Conservation (phyloP, 2,888 invertebrate genomes). For the Cryptocephalus primarius region DNA sequence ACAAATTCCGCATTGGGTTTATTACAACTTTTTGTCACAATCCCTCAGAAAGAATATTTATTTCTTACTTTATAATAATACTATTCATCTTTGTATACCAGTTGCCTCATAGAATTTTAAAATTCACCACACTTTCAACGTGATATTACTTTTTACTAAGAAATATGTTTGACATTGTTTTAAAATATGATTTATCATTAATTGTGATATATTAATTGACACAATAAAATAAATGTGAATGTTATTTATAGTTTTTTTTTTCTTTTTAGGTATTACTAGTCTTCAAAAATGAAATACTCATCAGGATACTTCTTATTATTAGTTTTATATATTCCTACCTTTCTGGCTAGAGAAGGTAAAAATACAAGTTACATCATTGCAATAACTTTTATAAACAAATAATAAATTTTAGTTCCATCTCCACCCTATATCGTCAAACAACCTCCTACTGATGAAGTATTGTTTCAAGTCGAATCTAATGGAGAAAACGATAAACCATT, state of each 20-base stretch:
- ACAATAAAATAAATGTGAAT: too few relatives aligned
- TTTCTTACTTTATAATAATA: too few relatives aligned
- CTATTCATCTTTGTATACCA: too few relatives aligned
- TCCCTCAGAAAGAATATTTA: too few relatives aligned
- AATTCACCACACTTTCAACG: too few relatives aligned
- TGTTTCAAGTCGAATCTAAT: slow-evolving; percentile 81
- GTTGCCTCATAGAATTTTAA: too few relatives aligned
- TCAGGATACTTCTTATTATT: slow-evolving; percentile 19
- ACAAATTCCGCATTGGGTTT: too few relatives aligned
- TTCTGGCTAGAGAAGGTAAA: slow-evolving; percentile 21
- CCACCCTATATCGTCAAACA: slow-evolving; percentile 89
- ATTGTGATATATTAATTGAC: too few relatives aligned
- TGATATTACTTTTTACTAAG: too few relatives aligned
- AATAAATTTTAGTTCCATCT: slow-evolving; percentile 56
- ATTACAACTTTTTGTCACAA: too few relatives aligned
- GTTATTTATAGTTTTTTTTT: background rate
- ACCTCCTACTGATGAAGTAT: slow-evolving; percentile 80
- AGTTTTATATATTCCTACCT: slow-evolving; percentile 16
- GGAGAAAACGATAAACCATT: slow-evolving; percentile 89
- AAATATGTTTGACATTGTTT: too few relatives aligned
- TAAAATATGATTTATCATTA: too few relatives aligned
- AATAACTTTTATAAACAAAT: background rate
- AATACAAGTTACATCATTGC: background rate
- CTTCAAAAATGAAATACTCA: slow-evolving; percentile 19
- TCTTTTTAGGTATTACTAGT: background rate